These are phyloP conservation scores for Ormyrus pomaceus DNA, from an alignment of 2,888 invertebrate species.

Conservation along the genomic window DNA sequence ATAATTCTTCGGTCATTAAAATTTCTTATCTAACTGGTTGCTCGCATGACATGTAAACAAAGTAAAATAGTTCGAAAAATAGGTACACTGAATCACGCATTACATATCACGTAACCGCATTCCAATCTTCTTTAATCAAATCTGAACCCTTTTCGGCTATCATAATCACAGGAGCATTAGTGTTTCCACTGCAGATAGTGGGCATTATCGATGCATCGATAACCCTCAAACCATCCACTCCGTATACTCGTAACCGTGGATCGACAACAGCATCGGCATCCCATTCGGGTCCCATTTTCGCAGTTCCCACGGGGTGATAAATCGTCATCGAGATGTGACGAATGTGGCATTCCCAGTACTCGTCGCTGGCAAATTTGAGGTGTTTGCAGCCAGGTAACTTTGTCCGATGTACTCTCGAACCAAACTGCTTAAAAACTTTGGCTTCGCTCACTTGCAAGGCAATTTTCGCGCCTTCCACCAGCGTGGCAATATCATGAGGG, in stretches of 20 bases:
- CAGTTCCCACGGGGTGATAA: slow-evolving; percentile 92
- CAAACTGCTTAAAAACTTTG: slow-evolving; percentile 87
- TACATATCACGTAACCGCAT: not conserved
- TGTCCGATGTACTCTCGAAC: slow-evolving; percentile 84
- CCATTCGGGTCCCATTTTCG: slow-evolving; percentile 91
- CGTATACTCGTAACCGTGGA: slow-evolving; percentile 86
- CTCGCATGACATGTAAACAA: too few relatives aligned
- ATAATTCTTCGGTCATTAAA: too few relatives aligned
- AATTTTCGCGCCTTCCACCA: slow-evolving; percentile 91
- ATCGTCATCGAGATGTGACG: slow-evolving; percentile 92
- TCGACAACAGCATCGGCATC: slow-evolving; percentile 90
- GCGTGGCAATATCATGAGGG: slow-evolving; percentile 84
- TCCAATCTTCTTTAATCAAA: slow-evolving; percentile 90
- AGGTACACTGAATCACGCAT: not conserved
- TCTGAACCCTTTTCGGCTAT: slow-evolving; percentile 93
- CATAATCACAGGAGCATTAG: slow-evolving; percentile 95
- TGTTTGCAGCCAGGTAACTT: slow-evolving; percentile 88
- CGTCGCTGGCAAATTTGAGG: slow-evolving; percentile 85
- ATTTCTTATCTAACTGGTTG: too few relatives aligned
- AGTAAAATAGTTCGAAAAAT: too few relatives aligned
- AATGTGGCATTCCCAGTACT: slow-evolving; percentile 91
- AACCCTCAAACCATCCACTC: slow-evolving; percentile 86
- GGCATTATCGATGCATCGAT: slow-evolving; percentile 94
- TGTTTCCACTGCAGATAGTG: slow-evolving; percentile 91
- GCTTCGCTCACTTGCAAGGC: slow-evolving; percentile 85